These are phyloP conservation scores for Boloria selene DNA, from an alignment of 2,888 invertebrate genomes.

Conservation along the genomic window DNA sequence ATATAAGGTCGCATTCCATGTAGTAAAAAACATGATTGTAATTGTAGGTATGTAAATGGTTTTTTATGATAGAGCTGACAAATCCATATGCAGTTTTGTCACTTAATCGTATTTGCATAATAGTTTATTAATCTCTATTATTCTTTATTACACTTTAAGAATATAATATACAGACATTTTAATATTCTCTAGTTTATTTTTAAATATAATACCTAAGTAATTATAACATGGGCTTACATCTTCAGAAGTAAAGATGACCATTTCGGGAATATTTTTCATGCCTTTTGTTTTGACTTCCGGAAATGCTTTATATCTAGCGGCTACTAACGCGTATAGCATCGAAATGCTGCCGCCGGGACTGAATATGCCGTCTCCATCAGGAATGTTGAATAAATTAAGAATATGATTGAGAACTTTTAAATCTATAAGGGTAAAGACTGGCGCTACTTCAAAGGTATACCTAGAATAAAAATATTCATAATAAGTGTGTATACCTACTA, in stretches of 20 bases:
- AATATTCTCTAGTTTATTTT: background rate
- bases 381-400: conserved; percentile 84
- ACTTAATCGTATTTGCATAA: too few species aligned
- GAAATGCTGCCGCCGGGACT: conserved; percentile 91
- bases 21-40: too few species aligned
- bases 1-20: too few species aligned
- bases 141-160: too few species aligned
- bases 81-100: too few species aligned
- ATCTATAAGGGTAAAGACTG: conserved; percentile 90
- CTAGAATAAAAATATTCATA: conserved; percentile 63
- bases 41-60: too few species aligned
- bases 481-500: background rate
- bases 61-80: too few species aligned
- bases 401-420: conserved; percentile 83
- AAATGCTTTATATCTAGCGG: conserved; percentile 86
- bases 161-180: too few species aligned
- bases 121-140: too few species aligned
- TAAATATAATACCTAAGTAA: background rate
- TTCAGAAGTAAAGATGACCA: conserved; percentile 89
- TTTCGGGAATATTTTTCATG: conserved; percentile 81
- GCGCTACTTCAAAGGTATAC: conserved; percentile 91
- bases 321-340: conserved; percentile 89
- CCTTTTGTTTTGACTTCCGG: conserved; percentile 88
- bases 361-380: conserved; percentile 88
- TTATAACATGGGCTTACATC: conserved; percentile 79